A percentile compares a stretch with the other conserved stretches of the same genome.
Evolutionary conservation across 2,888 invertebrate species (phyloP).

Genomic region (Xanthorhoe spadicearia): DNA sequence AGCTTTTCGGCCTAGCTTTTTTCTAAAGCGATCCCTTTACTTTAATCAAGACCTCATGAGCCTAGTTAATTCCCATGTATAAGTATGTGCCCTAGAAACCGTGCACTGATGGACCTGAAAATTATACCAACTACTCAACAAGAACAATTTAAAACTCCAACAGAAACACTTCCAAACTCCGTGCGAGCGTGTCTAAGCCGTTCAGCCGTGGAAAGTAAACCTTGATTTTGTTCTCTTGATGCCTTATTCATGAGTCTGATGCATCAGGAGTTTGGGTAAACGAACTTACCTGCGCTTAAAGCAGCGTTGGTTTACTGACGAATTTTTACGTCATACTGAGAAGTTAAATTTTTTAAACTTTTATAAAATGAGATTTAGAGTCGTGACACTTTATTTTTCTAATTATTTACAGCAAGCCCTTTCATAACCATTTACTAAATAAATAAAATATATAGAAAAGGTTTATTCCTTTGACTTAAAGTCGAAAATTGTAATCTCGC

Average conservation of each 20-base stretch:
- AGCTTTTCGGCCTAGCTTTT: too few relatives aligned
- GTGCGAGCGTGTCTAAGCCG: slow-evolving; percentile 26
- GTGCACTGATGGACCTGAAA: not conserved
- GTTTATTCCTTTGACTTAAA: not conserved
- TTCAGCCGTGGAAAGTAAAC: slow-evolving; percentile 38
- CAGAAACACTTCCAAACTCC: slow-evolving; percentile 26
- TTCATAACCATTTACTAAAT: too few relatives aligned
- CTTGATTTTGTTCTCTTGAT: slow-evolving; percentile 35
- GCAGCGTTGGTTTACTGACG: not conserved
- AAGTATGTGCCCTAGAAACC: not conserved
- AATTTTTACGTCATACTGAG: not conserved
- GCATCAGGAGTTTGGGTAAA: slow-evolving; percentile 37
- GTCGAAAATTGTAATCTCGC: not conserved
- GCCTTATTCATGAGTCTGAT: slow-evolving; percentile 43
- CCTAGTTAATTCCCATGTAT: not conserved
- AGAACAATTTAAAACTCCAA: slow-evolving; percentile 27
- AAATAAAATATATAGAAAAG: not conserved
- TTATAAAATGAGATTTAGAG: too few relatives aligned
- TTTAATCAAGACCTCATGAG: not conserved
- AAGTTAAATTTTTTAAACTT: too few relatives aligned
- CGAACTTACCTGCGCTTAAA: slow-evolving; percentile 29
- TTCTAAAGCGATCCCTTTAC: too few relatives aligned
- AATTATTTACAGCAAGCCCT: too few relatives aligned
- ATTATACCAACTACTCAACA: slow-evolving; percentile 8
- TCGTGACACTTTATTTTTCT: too few relatives aligned